phyloP scores from a whole-genome alignment of 2,797 vertebrate genomes.

The Petrocephalus schoutedeni region DNA sequence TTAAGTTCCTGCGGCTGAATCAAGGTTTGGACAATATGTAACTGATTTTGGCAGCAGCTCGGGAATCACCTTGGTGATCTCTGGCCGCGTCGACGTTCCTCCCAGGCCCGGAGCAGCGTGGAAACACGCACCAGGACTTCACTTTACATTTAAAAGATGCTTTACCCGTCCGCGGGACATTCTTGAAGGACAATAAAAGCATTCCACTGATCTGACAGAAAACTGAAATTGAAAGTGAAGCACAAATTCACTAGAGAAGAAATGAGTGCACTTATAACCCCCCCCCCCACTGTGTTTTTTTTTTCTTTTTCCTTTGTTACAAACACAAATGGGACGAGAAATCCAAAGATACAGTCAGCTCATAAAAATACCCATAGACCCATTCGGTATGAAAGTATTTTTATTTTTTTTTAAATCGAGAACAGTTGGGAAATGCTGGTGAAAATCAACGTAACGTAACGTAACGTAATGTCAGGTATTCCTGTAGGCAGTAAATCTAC shows the following conservation, averaged over 20 bases:
- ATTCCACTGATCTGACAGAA: slow-evolving; percentile 20
- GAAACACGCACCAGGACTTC: neutral
- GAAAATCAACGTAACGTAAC: neutral
- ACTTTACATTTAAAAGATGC: neutral
- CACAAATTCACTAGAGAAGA: neutral
- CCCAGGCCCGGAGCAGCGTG: neutral
- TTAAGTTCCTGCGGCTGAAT: neutral
- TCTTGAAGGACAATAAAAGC: neutral
- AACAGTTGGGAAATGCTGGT: neutral
- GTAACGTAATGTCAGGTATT: neutral
- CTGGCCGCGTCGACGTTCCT: neutral
- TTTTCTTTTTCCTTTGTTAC: neutral
- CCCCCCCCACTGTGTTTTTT: neutral
- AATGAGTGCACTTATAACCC: neutral
- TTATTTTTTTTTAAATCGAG: neutral
- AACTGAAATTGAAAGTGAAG: slow-evolving; percentile 14
- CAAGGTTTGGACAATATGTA: slow-evolving; percentile 29
- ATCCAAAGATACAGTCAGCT: neutral
- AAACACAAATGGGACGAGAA: neutral
- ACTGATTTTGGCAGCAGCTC: slow-evolving; percentile 19
- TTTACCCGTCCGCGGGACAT: neutral
- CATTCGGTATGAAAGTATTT: too few relatives aligned
- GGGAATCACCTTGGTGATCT: slow-evolving; percentile 3
- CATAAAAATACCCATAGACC: neutral
- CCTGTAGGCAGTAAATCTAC: neutral